A percentile compares a stretch with the other conserved stretches of the same genome.
Evolutionary conservation across 2,113 vertebrate genomes (phyloP).

Genomic region (Semnornis frantzii): DNA sequence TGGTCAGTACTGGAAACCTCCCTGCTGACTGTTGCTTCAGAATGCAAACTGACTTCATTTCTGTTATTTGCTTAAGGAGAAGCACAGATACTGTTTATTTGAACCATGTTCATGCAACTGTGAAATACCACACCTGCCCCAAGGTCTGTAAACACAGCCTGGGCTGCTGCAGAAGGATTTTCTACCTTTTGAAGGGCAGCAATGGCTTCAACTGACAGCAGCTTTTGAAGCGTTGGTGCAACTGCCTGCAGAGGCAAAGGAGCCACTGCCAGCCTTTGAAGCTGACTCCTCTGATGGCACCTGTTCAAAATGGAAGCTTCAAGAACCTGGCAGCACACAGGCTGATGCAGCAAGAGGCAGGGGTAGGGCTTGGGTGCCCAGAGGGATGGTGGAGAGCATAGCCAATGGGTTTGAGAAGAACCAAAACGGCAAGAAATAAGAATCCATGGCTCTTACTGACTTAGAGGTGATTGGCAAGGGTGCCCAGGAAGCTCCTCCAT

Average conservation of each 20-base stretch:
- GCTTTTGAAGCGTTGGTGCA: background rate
- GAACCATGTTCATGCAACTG: fast-evolving
- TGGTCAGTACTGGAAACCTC: background rate
- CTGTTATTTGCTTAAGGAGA: background rate
- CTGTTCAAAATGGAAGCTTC: background rate
- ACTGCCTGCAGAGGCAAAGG: background rate
- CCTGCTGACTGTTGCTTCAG: background rate
- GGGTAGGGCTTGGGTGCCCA: background rate
- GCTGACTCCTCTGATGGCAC: background rate
- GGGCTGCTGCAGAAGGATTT: background rate
- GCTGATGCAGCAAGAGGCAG: background rate
- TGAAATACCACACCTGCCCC: background rate
- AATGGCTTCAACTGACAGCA: background rate
- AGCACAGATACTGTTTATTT: background rate
- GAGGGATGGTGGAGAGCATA: fast-evolving
- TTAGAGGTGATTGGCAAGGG: background rate
- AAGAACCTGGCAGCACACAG: background rate
- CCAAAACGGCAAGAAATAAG: background rate
- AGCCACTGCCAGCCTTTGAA: background rate
- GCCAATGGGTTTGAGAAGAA: background rate
- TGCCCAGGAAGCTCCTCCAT: too few relatives aligned
- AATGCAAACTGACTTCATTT: background rate
- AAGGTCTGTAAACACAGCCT: background rate
- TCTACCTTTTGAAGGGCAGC: background rate
- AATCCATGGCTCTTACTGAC: background rate